These are phyloP conservation scores for Diplogasteroides magnus DNA, from an alignment of 1,140 invertebrate genomes.

Conservation along the genomic window DNA sequence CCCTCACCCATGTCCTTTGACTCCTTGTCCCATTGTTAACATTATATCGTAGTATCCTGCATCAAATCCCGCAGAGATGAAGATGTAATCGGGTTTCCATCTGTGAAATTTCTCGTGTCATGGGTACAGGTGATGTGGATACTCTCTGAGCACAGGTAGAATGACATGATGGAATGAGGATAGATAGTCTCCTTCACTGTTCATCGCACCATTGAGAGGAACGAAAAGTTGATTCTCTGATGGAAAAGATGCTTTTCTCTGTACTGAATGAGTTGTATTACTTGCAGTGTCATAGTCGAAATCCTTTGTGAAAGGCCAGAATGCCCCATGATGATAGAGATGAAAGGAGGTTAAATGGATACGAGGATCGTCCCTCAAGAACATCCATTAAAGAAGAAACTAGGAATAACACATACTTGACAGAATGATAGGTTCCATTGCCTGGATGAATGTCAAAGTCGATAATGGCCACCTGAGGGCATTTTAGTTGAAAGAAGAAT, in stretches of 20 bases:
- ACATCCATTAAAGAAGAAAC: neutral
- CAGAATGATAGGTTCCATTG: conserved; percentile 31
- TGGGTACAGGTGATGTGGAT: too few relatives aligned
- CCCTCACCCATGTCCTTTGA: conserved; percentile 34
- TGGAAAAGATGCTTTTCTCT: neutral
- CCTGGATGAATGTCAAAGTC: conserved; percentile 34
- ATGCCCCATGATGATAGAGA: conserved; percentile 28
- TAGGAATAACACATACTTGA: conserved; percentile 5
- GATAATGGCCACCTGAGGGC: conserved; percentile 24
- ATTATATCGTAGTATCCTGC: conserved; percentile 35
- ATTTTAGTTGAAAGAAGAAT: too few relatives aligned
- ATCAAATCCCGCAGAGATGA: conserved; percentile 35
- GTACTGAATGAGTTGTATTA: neutral
- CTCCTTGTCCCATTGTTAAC: conserved; percentile 30
- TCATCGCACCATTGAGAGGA: conserved; percentile 30
- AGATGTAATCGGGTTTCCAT: conserved; percentile 8
- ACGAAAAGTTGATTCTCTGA: conserved; percentile 26
- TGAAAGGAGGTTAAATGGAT: conserved; percentile 31
- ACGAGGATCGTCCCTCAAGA: conserved; percentile 15
- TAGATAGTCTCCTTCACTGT: conserved; percentile 35
- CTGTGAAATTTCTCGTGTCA: too few relatives aligned
- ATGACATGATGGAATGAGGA: conserved; percentile 31
- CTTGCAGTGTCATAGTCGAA: conserved; percentile 19
- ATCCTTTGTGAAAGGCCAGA: conserved; percentile 30
- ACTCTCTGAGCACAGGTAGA: conserved; percentile 32